Evolutionary conservation across 2,888 invertebrate genomes (phyloP), one percentile per base, ranked within the genome.

Genomic region (Troglohyphantes excavatus): DNA sequence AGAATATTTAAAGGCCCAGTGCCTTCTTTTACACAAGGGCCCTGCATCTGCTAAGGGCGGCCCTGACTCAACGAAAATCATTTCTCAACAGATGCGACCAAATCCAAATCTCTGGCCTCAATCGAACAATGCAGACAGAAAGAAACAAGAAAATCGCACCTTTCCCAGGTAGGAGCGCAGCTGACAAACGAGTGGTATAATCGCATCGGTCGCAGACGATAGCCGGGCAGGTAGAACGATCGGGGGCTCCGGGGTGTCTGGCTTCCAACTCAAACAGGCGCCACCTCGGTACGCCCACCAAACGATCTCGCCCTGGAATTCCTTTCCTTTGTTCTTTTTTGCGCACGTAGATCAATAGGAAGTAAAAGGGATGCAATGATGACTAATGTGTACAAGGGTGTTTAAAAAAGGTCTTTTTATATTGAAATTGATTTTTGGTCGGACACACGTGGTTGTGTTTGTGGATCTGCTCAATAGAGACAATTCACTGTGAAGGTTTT

Each of bases 221-320:
- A 53, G 9, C n/a, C 17, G 53, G 46, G 72, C 72, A 72, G 72
- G 72, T 72, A 72, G 63, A 78, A 63, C 83, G 81, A 59, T 43
- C 61, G 82, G 39, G 39, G 53, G 70, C 83, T 83, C 83, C 73
- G 19, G 33, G 6, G 21, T 70, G 83, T 83, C 83, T 83, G 72
- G 83, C 53, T 61, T 27, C 33, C 13, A 73, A 21, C 53, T 75
- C 43, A 39, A 82, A 59, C 61, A 83, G 73, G 61, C 72, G 73
- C 72, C 83, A 73, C 63, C 27, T 39, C 63, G 53, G 59, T 61
- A 68, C 83, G 83, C 72, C 68, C 46, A 68, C 46, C 72, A 6
- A 65, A 39, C 65, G 43, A 53, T 13, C 26, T 63, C 76, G 61
- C 76, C 63, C 76, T 26, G 76, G 78, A 63, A 67, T 78, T 78